Percentiles rank a stretch among this genome's conserved stretches.
Evolutionary conservation across 2,888 invertebrate genomes (phyloP).

Genomic region (Bugulina stolonifera): DNA sequence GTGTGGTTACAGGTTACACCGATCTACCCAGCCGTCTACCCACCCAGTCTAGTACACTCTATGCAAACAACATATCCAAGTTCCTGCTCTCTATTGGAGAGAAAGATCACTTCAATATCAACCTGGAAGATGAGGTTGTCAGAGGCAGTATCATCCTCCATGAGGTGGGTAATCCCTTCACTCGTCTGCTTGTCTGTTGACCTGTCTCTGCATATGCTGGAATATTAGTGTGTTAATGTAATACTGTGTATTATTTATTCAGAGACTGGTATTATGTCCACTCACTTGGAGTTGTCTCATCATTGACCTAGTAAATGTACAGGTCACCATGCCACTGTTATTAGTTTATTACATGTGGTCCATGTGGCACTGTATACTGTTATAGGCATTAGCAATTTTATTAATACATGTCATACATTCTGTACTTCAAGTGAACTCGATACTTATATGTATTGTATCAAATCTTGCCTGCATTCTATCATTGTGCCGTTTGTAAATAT

Average conservation of each 20-base stretch:
- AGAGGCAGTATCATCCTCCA: constrained; percentile 74
- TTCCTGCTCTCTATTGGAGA: constrained; percentile 73
- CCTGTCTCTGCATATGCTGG: background rate
- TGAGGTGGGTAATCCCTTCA: constrained; percentile 48
- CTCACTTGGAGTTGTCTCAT: too few species aligned
- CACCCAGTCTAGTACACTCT: constrained; percentile 77
- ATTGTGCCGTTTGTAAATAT: too few species aligned
- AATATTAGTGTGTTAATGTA: background rate
- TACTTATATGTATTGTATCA: too few species aligned
- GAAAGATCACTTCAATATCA: constrained; percentile 72
- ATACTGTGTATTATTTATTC: background rate
- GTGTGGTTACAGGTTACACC: constrained; percentile 62
- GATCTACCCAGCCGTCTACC: constrained; percentile 78
- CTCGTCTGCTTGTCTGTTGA: background rate
- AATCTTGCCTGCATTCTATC: too few species aligned
- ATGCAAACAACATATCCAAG: constrained; percentile 85
- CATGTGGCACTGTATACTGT: too few species aligned
- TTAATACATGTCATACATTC: too few species aligned
- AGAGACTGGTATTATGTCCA: too few species aligned
- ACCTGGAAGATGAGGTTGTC: constrained; percentile 78
- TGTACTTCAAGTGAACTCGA: too few species aligned
- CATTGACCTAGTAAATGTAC: too few species aligned
- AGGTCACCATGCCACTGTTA: too few species aligned
- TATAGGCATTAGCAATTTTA: too few species aligned
- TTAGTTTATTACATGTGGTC: too few species aligned